Evolutionary conservation across 2,797 vertebrate genomes (phyloP).

Genomic region (Clarias fuscus): DNA sequence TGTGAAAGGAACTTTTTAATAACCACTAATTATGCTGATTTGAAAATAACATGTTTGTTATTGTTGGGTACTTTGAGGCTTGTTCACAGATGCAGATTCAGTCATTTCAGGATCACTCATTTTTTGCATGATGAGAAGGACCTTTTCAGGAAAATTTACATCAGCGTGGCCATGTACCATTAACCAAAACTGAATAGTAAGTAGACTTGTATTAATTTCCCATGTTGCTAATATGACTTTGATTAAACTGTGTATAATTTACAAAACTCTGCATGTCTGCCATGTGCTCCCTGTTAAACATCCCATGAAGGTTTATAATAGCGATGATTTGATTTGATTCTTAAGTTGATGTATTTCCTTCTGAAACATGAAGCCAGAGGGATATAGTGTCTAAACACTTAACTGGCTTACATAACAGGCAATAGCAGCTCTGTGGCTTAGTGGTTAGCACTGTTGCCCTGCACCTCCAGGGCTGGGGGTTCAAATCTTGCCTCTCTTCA

Average conservation of each 20-base stretch:
- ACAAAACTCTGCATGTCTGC: constrained; percentile 1
- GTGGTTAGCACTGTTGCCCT: too few species aligned
- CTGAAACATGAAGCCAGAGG: background rate
- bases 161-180: constrained; percentile 47
- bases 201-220: constrained; percentile 56
- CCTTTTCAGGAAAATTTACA: constrained; percentile 52
- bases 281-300: background rate
- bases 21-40: constrained; percentile 63
- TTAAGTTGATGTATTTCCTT: background rate
- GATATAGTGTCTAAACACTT: background rate
- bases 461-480: too few species aligned
- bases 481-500: too few species aligned
- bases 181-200: constrained; percentile 45
- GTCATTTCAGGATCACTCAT: constrained; percentile 47
- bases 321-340: background rate
- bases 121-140: constrained; percentile 20
- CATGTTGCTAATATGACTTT: constrained; percentile 56
- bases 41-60: constrained; percentile 65
- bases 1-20: constrained; percentile 65
- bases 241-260: constrained; percentile 48
- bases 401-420: background rate
- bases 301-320: background rate
- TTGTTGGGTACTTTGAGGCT: constrained; percentile 53
- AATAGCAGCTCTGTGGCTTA: background rate
- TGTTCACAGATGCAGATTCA: constrained; percentile 35